A percentile compares a stretch with the other conserved stretches of the same genome.
phyloP scores from a whole-genome alignment of 2,113 vertebrate species.

The Ahaetulla prasina region DNA sequence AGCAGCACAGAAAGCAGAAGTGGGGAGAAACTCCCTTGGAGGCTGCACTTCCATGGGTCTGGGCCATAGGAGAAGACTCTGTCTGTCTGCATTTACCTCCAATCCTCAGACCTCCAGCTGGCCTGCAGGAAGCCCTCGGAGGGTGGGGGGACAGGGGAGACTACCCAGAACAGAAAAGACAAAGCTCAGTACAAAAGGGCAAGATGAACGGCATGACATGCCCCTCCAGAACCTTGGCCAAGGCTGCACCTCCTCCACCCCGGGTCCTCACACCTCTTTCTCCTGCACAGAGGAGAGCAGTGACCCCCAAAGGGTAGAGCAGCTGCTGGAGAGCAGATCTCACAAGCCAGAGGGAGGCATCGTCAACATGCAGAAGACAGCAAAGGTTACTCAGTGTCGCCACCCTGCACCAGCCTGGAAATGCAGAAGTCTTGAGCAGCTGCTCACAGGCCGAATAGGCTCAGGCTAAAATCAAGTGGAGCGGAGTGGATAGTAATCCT shows the following conservation, averaged over 20 bases:
- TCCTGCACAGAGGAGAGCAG: background rate
- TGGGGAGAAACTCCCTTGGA: background rate
- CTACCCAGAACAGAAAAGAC: background rate
- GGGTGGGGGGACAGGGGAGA: fast-evolving
- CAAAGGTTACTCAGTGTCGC: background rate
- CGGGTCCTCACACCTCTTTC: background rate
- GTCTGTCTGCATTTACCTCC: background rate
- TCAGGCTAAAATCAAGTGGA: background rate
- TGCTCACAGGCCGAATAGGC: background rate
- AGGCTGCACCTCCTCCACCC: background rate
- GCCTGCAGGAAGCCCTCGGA: background rate
- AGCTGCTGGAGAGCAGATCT: background rate
- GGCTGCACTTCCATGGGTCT: background rate
- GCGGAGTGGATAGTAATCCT: background rate
- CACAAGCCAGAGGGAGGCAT: background rate
- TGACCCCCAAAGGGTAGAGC: background rate
- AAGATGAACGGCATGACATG: background rate
- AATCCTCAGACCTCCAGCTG: background rate
- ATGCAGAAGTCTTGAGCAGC: background rate
- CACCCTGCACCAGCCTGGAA: background rate
- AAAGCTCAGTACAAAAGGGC: background rate
- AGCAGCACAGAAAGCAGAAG: background rate
- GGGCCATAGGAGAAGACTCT: background rate
- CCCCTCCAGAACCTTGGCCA: background rate
- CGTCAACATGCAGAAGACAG: background rate